Percentiles rank a stretch among this genome's conserved stretches.
Evolutionary conservation across 2,113 vertebrate species (phyloP).

Genomic region (Mustela nigripes): DNA sequence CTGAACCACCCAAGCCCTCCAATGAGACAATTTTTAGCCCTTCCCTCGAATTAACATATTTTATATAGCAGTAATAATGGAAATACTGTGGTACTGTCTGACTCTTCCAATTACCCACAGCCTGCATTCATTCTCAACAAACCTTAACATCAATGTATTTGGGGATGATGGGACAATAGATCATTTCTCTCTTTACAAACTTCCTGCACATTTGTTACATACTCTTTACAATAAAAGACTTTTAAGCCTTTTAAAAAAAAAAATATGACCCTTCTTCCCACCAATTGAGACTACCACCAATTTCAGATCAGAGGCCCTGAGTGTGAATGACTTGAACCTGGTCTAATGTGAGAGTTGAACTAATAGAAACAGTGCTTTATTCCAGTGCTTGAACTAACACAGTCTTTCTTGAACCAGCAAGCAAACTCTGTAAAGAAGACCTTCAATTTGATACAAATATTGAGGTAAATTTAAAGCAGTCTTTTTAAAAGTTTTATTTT

Average conservation of each 20-base stretch:
- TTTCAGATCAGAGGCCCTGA: neutral
- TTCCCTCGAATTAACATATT: neutral
- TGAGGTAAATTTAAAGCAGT: slow-evolving; percentile 48
- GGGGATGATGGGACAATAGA: neutral
- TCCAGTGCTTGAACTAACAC: neutral
- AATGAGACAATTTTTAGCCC: neutral
- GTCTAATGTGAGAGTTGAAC: neutral
- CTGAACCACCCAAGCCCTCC: neutral
- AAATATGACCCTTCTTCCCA: neutral
- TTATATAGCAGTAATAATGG: neutral
- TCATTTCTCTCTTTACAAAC: slow-evolving; percentile 2
- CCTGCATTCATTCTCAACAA: neutral
- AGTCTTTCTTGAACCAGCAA: neutral
- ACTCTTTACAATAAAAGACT: neutral
- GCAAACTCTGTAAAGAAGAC: fast-evolving
- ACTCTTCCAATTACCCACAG: neutral
- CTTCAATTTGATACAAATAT: neutral
- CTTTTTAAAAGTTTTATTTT: neutral
- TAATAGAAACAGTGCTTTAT: neutral
- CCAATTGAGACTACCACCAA: neutral
- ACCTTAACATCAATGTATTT: neutral
- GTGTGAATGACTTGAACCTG: neutral
- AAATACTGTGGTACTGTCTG: neutral
- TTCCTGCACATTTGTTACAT: neutral
- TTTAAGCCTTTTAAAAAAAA: neutral